Percentiles rank a stretch among this genome's conserved stretches.
These are phyloP conservation scores for Euglossa dilemma DNA, from an alignment of 1,140 invertebrate species.

Conservation along the genomic window DNA sequence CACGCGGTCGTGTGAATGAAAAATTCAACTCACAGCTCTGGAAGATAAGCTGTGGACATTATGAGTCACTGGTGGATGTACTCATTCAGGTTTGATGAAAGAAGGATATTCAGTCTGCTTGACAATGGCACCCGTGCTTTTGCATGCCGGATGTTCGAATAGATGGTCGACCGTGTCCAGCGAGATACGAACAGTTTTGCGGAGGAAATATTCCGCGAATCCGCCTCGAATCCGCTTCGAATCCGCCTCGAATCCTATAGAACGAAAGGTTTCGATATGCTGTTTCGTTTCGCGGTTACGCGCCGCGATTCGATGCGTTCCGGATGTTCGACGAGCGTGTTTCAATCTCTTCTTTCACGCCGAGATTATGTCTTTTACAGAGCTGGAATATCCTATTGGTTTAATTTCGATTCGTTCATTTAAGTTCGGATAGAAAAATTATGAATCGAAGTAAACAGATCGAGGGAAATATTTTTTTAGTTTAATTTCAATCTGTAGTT, in stretches of 20 bases:
- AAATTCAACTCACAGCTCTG: not conserved
- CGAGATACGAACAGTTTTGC: not conserved
- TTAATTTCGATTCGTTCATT: too few relatives aligned
- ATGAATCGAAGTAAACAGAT: too few relatives aligned
- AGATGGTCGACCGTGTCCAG: constrained; percentile 2
- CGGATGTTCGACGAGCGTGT: not conserved
- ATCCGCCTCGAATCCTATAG: not conserved
- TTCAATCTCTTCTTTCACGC: not conserved
- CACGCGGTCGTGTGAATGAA: not conserved
- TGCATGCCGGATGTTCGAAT: not conserved
- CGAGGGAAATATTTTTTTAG: too few relatives aligned
- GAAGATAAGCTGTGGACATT: not conserved
- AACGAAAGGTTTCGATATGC: not conserved
- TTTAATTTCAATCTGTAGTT: too few relatives aligned
- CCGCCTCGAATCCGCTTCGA: not conserved
- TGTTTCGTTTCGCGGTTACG: constrained; percentile 8
- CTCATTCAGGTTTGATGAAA: not conserved
- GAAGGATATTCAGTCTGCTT: not conserved
- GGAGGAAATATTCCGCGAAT: not conserved
- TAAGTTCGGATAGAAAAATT: too few relatives aligned
- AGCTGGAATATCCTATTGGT: too few relatives aligned
- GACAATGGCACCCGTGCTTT: not conserved
- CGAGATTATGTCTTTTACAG: too few relatives aligned
- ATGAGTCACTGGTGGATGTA: not conserved
- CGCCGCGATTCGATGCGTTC: constrained; percentile 5